Base-by-base conservation (phyloP, 2,888 invertebrate species). In the Macropis europaea region DNA sequence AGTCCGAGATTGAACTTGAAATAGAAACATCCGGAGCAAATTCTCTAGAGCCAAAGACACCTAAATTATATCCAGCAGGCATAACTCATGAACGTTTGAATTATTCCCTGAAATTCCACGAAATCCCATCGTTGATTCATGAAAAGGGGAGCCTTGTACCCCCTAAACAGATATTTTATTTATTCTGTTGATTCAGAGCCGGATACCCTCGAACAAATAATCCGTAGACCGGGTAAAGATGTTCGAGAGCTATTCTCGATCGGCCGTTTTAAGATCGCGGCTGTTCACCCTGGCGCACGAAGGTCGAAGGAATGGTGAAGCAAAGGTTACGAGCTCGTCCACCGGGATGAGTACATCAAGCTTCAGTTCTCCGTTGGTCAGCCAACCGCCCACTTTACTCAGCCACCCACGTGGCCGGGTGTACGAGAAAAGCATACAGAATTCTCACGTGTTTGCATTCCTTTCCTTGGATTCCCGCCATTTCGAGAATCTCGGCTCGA, bases 361-460 rank as follows among this genome's bases (percentile, higher is more conserved):
- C 81, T 72, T 61, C 43, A 48, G 63, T 48, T 54, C 76, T 68
- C 63, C 60, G 66, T 79, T 72, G 40, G 57, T 66, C 73, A 73
- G 63, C 63, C 70, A 74, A 69, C 85, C 82, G 77, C 79, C 82
- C 78, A 83, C 85, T 86, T 81, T 80, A 77, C 68, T 53, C 72
- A 71, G 54, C 77, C 81, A 81, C 82, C 82, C 82, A 84, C 84
- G 84, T 82, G 81, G 83, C 64, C 69, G 68, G 74, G 60, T 66
- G 74, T 75, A 74, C 53, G 79, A 79, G 69, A 76, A 79, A 70
- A 68, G 79, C 71, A 48, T 43, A 69, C 64, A 73, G 48, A 57
- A 61, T 68, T 71, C 79, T 47, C 61, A 54, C 62, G 40, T 77
- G 71, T 69, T 76, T 77, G 82, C 74, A 73, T 81, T 80, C 73